These are phyloP conservation scores for Mesoclemmys tuberculata DNA, from an alignment of 2,113 vertebrate genomes.

Conservation along the genomic window DNA sequence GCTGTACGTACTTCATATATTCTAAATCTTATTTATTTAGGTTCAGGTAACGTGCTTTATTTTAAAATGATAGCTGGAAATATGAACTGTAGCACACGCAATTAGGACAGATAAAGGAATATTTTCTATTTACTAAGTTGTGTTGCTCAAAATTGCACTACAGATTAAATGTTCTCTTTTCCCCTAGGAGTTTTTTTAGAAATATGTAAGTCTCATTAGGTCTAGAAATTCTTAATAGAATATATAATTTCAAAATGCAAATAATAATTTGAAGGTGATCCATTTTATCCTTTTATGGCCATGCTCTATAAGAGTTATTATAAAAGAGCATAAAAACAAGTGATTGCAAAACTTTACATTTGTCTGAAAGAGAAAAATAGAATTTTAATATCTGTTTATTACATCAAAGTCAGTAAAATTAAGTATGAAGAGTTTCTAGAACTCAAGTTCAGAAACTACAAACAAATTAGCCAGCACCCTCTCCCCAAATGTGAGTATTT, in stretches of 20 bases:
- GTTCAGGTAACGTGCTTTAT: too few relatives aligned
- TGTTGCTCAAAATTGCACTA: background rate
- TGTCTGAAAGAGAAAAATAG: background rate
- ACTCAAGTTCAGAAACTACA: background rate
- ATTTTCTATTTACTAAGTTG: background rate
- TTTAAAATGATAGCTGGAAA: too few relatives aligned
- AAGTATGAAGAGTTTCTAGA: background rate
- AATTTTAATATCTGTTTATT: background rate
- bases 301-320: too few relatives aligned
- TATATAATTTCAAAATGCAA: background rate
- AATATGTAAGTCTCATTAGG: background rate
- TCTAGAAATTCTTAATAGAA: background rate
- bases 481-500: background rate
- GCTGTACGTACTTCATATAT: too few relatives aligned
- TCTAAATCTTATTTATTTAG: too few relatives aligned
- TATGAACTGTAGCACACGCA: too few relatives aligned
- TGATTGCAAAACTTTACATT: background rate
- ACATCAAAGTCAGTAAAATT: background rate
- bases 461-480: background rate
- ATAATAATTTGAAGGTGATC: background rate
- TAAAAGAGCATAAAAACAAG: background rate
- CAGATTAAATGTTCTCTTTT: background rate
- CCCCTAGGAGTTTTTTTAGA: background rate
- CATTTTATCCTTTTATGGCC: background rate
- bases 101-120: too few relatives aligned